These are phyloP conservation scores for Thaumatotibia leucotreta DNA, from an alignment of 1,140 invertebrate genomes.

Conservation along the genomic window DNA sequence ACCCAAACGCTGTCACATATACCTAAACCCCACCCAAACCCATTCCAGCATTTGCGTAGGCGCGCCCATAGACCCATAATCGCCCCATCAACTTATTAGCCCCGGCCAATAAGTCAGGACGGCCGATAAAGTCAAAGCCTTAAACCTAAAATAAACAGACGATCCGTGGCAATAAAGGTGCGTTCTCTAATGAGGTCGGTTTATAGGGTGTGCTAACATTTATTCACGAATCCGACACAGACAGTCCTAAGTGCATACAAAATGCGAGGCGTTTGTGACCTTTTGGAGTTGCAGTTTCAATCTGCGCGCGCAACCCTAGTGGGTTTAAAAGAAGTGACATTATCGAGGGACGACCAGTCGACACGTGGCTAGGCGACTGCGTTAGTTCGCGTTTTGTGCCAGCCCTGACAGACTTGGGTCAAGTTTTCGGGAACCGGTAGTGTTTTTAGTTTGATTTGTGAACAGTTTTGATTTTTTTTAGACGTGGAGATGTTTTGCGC, in stretches of 20 bases:
- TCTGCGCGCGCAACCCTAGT: constrained; percentile 63
- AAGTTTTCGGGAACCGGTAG: no score
- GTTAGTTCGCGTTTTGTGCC: not conserved
- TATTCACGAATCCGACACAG: constrained; percentile 15
- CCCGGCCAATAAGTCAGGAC: constrained; percentile 47
- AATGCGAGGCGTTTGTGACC: not conserved
- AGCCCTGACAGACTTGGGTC: no score
- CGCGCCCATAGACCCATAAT: constrained; percentile 45
- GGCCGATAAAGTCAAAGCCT: constrained; percentile 61
- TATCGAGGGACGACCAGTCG: constrained; percentile 43
- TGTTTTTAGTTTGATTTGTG: no score
- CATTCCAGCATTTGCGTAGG: constrained; percentile 51
- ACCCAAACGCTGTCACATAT: constrained; percentile 30
- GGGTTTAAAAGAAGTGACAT: constrained; percentile 58
- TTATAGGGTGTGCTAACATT: constrained; percentile 64
- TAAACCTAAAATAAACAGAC: constrained; percentile 70
- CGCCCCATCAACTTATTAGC: constrained; percentile 16
- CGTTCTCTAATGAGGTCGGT: constrained; percentile 69
- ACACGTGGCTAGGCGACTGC: constrained; percentile 37
- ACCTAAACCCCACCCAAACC: constrained; percentile 43
- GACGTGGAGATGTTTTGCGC: no score
- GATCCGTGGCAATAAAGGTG: constrained; percentile 60
- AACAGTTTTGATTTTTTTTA: no score
- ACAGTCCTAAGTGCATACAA: not conserved
- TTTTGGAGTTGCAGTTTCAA: constrained; percentile 28